Base-by-base conservation (phyloP, 2,113 vertebrate genomes). In the Sander vitreus region DNA sequence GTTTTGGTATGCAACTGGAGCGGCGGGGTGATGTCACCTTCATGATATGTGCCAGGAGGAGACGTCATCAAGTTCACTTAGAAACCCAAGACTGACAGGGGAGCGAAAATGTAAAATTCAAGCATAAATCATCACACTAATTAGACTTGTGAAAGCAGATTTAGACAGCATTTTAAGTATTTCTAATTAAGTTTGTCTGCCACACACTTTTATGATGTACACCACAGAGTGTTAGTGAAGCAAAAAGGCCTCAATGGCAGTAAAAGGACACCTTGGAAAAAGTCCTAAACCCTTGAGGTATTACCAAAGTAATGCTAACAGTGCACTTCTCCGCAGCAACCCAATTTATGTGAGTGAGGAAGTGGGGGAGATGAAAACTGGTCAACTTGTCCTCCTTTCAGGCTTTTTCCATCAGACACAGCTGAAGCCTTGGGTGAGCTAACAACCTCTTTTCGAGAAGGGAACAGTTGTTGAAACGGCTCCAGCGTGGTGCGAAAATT, bases 231-330 rank as follows among this genome's bases (percentile, higher is more conserved):
- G 13, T 69, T 66, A 66, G 39, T 13, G 54, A 47, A 48, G 83
- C 64, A 51, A 45, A 55, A 72, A 68, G 19, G 10, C 54, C 80
- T 78, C 65, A 65, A 76, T 72, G 78, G 73, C 77, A 66, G 90
- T 83, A 88, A 91, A 83, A 80, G 19, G 75, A 88, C 66, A 85
- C 78, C 66, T 83, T 60, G 83, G 88, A 78, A 90, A 82, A 79
- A 45, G 54, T 53, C 72, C 55, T 55, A 53, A 85, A 81, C 68
- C 27, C 75, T 58, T 62, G 36, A 60, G 68, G 47, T 60, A 12
- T 63, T 75, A 85, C 82, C 81, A 88, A 33, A 87, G 81, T 66
- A 85, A 83, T 78, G 86, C 84, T 86, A 83, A 75, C 76, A 43
- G 81, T 45, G 85, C 63, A 84, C 23, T 87, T 90, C 85, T 85